Percentiles rank a stretch among this genome's conserved stretches.
Evolutionary conservation across 2,113 vertebrate genomes (phyloP).

Genomic region (Daphoenositta chrysoptera): DNA sequence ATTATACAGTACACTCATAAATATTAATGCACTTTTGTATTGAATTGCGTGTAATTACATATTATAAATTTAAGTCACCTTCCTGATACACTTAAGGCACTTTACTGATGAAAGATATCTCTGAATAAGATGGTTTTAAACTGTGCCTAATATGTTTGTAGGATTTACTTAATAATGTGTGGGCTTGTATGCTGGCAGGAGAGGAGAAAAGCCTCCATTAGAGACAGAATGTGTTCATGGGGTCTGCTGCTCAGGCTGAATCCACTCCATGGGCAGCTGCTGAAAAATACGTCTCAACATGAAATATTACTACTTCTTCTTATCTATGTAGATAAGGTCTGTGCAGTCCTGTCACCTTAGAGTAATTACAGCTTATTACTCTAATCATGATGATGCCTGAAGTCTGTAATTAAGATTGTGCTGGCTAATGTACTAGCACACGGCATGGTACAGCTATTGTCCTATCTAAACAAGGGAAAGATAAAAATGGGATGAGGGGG

Average conservation of each 20-base stretch:
- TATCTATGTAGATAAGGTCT: slow-evolving; percentile 40
- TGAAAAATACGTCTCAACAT: slow-evolving; percentile 27
- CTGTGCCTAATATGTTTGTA: slow-evolving; percentile 51
- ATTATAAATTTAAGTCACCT: slow-evolving; percentile 66
- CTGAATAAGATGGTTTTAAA: slow-evolving; percentile 58
- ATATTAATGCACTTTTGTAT: slow-evolving; percentile 69
- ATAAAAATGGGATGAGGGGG: slow-evolving; percentile 6
- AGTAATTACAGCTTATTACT: slow-evolving; percentile 66
- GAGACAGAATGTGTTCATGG: not conserved
- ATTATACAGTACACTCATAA: slow-evolving; percentile 65
- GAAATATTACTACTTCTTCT: slow-evolving; percentile 46
- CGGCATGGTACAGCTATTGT: slow-evolving; percentile 6
- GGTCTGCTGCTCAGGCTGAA: not conserved
- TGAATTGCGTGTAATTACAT: slow-evolving; percentile 68
- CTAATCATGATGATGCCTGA: slow-evolving; percentile 57
- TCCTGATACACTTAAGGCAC: slow-evolving; percentile 55
- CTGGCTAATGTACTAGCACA: slow-evolving; percentile 42
- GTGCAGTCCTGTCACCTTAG: slow-evolving; percentile 42
- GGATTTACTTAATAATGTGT: slow-evolving; percentile 60
- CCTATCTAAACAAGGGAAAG: slow-evolving; percentile 33
- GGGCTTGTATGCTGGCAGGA: slow-evolving; percentile 22
- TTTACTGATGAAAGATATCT: slow-evolving; percentile 49
- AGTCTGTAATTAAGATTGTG: slow-evolving; percentile 64
- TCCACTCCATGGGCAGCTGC: slow-evolving; percentile 18
- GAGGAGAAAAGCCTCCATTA: slow-evolving; percentile 9